These are phyloP conservation scores for Amphipyra berbera DNA, from an alignment of 2,888 invertebrate species.

Conservation along the genomic window DNA sequence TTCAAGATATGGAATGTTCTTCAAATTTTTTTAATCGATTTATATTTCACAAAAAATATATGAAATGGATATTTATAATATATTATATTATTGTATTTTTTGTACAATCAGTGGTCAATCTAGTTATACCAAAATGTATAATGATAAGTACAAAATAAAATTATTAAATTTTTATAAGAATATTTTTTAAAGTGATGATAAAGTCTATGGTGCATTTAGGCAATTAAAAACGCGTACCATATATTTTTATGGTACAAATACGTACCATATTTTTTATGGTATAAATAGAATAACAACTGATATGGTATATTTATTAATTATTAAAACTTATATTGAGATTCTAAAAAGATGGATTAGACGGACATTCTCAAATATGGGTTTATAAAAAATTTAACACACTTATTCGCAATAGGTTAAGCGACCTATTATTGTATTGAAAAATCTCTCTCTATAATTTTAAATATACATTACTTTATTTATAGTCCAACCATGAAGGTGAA, in stretches of 20 bases:
- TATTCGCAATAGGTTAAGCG: too few species aligned
- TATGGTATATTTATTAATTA: conserved; percentile 11
- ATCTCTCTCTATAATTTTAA: too few species aligned
- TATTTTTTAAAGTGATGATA: neutral
- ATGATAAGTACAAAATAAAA: neutral
- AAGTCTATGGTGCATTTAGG: neutral
- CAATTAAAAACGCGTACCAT: neutral
- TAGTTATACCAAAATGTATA: conserved; percentile 10
- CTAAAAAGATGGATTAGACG: conserved; percentile 1
- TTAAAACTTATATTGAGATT: too few species aligned
- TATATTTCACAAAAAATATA: conserved; percentile 41
- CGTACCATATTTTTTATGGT: neutral
- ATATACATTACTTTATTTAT: too few species aligned
- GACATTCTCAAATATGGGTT: conserved; percentile 7
- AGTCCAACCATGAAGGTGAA: too few species aligned
- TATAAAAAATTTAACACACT: too few species aligned
- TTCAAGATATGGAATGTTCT: conserved; percentile 45
- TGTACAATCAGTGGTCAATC: conserved; percentile 25
- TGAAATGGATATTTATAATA: conserved; percentile 6
- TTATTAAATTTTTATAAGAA: neutral
- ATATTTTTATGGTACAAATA: conserved; percentile 16
- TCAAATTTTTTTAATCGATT: conserved; percentile 10
- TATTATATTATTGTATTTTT: conserved; percentile 42
- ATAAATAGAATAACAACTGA: conserved; percentile 24
- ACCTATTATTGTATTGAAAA: too few species aligned